Evolutionary conservation across 1,140 invertebrate species (phyloP).

Genomic region (Procambarus virginalis): DNA sequence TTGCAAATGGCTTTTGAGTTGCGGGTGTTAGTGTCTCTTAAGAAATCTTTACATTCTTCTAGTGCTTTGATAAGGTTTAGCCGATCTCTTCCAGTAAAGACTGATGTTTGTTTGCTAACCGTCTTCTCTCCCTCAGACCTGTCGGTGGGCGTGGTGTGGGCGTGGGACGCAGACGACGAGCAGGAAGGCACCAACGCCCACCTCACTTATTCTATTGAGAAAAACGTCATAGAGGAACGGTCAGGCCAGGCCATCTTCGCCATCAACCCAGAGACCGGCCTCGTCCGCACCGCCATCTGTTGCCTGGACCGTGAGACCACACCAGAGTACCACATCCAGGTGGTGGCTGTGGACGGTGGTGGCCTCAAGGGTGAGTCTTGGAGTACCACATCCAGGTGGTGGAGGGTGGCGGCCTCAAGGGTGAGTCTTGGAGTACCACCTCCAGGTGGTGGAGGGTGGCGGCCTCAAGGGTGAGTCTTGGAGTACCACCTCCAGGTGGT

Average conservation of each 20-base stretch:
- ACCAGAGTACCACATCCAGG: slow-evolving; percentile 26
- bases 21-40: too few species aligned
- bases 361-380: slow-evolving; percentile 17
- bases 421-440: too few species aligned
- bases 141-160: slow-evolving; percentile 33
- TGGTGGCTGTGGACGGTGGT: slow-evolving; percentile 22
- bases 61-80: too few species aligned
- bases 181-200: slow-evolving; percentile 23
- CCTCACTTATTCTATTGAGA: slow-evolving; percentile 32
- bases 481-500: too few species aligned
- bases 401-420: too few species aligned
- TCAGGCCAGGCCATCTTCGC: slow-evolving; percentile 21
- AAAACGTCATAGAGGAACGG: slow-evolving; percentile 12
- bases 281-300: slow-evolving; percentile 18
- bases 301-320: slow-evolving; percentile 33
- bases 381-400: too few species aligned
- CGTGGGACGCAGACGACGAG: slow-evolving; percentile 33
- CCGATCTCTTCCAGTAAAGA: too few species aligned
- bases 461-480: too few species aligned
- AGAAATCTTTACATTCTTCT: too few species aligned
- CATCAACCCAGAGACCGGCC: slow-evolving; percentile 27
- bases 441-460: too few species aligned
- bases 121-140: slow-evolving; percentile 4
- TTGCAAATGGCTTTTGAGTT: too few species aligned
- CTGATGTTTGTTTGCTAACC: background rate